Base-by-base conservation (phyloP, 1,140 invertebrate species). In the Plutomurus gul region DNA sequence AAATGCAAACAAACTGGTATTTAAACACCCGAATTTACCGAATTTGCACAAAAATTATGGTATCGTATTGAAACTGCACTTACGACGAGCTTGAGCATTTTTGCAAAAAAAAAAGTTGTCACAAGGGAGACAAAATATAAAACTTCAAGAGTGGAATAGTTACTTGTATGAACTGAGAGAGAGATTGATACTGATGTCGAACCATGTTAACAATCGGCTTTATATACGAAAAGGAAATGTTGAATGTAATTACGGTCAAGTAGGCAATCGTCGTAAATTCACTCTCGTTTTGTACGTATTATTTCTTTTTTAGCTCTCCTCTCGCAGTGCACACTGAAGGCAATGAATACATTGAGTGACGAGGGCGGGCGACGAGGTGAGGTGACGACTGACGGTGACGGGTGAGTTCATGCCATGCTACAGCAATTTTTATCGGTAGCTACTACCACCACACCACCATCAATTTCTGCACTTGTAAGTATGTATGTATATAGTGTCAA, bases 311-410 rank as follows among this genome's bases (percentile, higher is more conserved):
- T n/a, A n/a, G n/a, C n/a, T n/a, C n/a, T n/a, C n/a, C n/a, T n/a
- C n/a, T n/a, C n/a, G n/a, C n/a, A n/a, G n/a, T n/a, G n/a, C n/a
- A n/a, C n/a, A n/a, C n/a, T n/a, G n/a, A n/a, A n/a, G n/a, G n/a
- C n/a, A n/a, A n/a, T n/a, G n/a, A n/a, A n/a, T n/a, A n/a, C n/a
- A n/a, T n/a, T n/a, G 33, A 65, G 25, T 65, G 27, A n/a, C 56
- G 25, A 30, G 56, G 56, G 56, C 56, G 56, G 56, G 56, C 36
- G 56, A 65, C 27, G 56, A 33, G 56, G 56, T 65, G 56, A 65
- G 56, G 56, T 65, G 56, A 65, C 56, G 56, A 33, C 56, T 25
- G 47, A 65, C 56, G 56, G 56, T 65, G 56, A 65, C 56, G 56
- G 56, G 56, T 65, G 56, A 65, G 56, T 65, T 65, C 30, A 65